phyloP scores from a whole-genome alignment of 2,888 invertebrate genomes.

The Sturmia bella region DNA sequence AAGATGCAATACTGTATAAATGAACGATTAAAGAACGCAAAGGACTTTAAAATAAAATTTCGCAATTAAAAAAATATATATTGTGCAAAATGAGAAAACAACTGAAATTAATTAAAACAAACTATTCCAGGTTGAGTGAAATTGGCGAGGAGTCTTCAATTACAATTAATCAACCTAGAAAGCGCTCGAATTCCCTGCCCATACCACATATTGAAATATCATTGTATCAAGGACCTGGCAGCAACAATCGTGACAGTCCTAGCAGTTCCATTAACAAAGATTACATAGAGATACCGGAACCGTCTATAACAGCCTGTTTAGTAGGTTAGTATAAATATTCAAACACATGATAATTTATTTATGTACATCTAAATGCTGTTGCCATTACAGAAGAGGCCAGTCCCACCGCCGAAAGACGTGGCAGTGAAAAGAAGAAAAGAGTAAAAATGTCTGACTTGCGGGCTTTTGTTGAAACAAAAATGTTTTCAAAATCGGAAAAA shows the following conservation, averaged over 20 bases:
- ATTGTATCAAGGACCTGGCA: constrained; percentile 88
- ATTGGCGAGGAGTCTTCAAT: constrained; percentile 91
- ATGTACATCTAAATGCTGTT: neutral
- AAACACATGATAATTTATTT: neutral
- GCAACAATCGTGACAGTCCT: constrained; percentile 81
- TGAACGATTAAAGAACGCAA: no score
- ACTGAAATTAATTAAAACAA: neutral
- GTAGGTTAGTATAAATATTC: constrained; percentile 74
- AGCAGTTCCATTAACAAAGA: constrained; percentile 84
- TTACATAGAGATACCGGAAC: constrained; percentile 90
- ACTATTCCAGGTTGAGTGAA: constrained; percentile 87
- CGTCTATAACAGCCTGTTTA: constrained; percentile 83
- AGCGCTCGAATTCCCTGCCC: constrained; percentile 95
- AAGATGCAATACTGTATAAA: no score
- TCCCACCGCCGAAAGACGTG: constrained; percentile 83
- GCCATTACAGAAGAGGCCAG: constrained; percentile 76
- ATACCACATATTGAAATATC: constrained; percentile 96
- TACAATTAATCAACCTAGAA: constrained; percentile 89
- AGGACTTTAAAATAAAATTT: no score
- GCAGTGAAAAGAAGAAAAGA: constrained; percentile 92
- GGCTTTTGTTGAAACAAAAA: constrained; percentile 95
- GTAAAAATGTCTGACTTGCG: constrained; percentile 96
- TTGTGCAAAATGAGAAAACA: no score
- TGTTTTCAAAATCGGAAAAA: constrained; percentile 95
- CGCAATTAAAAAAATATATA: no score